Evolutionary conservation across 1,140 invertebrate genomes (phyloP).

Genomic region (Penaeus indicus): DNA sequence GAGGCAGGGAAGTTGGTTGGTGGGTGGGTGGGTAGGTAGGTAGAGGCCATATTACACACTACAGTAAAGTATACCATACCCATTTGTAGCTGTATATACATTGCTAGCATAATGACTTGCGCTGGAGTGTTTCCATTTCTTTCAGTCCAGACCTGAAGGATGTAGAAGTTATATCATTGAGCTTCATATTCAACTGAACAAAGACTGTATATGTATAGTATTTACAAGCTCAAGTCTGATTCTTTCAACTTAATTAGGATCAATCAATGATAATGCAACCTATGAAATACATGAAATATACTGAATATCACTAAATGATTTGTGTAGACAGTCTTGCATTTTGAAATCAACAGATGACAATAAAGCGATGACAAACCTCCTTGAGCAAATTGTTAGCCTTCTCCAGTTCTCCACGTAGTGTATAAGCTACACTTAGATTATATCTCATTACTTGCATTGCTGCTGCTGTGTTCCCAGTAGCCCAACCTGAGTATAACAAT

Average conservation of each 20-base stretch:
- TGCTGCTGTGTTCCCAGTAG: slow-evolving; percentile 77
- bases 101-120: slow-evolving; percentile 80
- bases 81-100: slow-evolving; percentile 81
- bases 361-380: slow-evolving; percentile 70
- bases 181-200: too few species aligned
- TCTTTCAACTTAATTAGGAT: too few species aligned
- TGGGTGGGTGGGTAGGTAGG: too few species aligned
- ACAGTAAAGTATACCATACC: slow-evolving; percentile 71
- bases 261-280: too few species aligned
- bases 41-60: slow-evolving; percentile 37
- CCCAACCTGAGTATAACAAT: slow-evolving; percentile 75
- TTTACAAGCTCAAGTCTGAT: too few species aligned
- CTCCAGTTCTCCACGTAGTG: slow-evolving; percentile 82
- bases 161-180: slow-evolving; percentile 40
- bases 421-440: slow-evolving; percentile 84
- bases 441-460: slow-evolving; percentile 82
- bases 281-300: too few species aligned
- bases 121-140: slow-evolving; percentile 78
- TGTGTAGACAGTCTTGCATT: too few species aligned
- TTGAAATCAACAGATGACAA: too few species aligned
- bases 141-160: slow-evolving; percentile 75
- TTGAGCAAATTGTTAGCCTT: slow-evolving; percentile 81
- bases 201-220: too few species aligned
- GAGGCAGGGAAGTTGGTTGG: too few species aligned
- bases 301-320: too few species aligned